phyloP scores from a whole-genome alignment of 2,797 vertebrate genomes.

The Rhabdomys pumilio region DNA sequence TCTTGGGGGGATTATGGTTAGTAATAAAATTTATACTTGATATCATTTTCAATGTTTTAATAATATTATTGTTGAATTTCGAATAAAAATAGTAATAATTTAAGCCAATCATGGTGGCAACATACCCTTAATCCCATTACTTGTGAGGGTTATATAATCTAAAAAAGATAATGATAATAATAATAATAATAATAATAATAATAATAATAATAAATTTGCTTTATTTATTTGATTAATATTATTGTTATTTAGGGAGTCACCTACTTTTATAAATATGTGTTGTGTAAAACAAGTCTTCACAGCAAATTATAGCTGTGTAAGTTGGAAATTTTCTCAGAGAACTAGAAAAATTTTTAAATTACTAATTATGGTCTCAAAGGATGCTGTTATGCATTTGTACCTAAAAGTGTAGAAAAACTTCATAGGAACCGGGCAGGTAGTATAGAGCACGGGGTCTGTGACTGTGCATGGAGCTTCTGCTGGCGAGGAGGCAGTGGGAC shows the following conservation, averaged over 20 bases:
- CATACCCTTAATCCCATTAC: not conserved
- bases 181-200: too few relatives aligned
- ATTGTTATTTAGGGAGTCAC: not conserved
- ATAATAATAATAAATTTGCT: not conserved
- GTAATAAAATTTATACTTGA: constrained; percentile 31
- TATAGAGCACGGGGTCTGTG: not conserved
- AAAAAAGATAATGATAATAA: not conserved
- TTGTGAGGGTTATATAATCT: not conserved
- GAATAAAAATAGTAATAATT: constrained; percentile 29
- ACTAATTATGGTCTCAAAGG: not conserved
- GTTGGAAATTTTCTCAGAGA: constrained; percentile 32
- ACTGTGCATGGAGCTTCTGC: not conserved
- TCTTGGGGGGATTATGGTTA: not conserved
- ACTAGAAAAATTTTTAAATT: constrained; percentile 39
- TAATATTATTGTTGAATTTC: constrained; percentile 37
- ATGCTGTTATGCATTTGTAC: not conserved
- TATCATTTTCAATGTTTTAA: constrained; percentile 49
- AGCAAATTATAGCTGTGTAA: constrained; percentile 22
- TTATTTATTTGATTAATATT: not conserved
- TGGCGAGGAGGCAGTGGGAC: too few relatives aligned
- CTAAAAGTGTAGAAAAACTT: not conserved
- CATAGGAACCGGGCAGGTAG: not conserved
- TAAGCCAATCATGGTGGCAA: not conserved
- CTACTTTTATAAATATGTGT: constrained; percentile 13
- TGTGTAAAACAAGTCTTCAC: constrained; percentile 23